A percentile compares a stretch with the other conserved stretches of the same genome.
Conservation (phyloP, 2,113 vertebrate genomes). For the Bubo blakistoni region DNA sequence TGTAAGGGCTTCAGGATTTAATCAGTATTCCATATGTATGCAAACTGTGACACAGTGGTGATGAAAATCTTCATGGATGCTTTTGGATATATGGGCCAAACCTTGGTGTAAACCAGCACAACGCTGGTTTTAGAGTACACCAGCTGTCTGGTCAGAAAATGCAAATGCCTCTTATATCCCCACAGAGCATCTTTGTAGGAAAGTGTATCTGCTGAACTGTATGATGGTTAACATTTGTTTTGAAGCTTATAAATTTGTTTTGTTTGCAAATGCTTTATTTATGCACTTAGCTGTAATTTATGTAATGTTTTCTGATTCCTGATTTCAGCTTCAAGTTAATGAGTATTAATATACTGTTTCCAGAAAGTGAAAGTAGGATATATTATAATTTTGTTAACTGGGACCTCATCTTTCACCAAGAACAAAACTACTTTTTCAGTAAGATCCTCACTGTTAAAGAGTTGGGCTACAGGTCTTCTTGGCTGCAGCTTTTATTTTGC, state of each 20-base stretch:
- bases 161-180: not conserved
- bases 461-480: not conserved
- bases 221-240: not conserved
- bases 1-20: slow-evolving; percentile 18
- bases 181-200: not conserved
- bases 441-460: not conserved
- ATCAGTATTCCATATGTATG: not conserved
- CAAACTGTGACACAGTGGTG: not conserved
- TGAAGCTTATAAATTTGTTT: not conserved
- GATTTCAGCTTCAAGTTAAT: slow-evolving; percentile 18
- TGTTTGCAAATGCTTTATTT: not conserved
- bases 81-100: not conserved
- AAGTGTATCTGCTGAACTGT: not conserved
- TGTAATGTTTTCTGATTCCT: not conserved
- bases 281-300: not conserved
- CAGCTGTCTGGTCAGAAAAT: not conserved
- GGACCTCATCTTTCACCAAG: not conserved
- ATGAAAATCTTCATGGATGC: not conserved
- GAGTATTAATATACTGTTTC: not conserved
- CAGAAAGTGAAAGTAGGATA: not conserved
- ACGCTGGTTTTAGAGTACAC: not conserved
- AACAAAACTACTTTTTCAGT: not conserved
- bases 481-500: not conserved
- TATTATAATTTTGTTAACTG: not conserved
- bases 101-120: not conserved